Evolutionary conservation across 2,888 invertebrate species (phyloP).

Genomic region (Morinoia aosen): DNA sequence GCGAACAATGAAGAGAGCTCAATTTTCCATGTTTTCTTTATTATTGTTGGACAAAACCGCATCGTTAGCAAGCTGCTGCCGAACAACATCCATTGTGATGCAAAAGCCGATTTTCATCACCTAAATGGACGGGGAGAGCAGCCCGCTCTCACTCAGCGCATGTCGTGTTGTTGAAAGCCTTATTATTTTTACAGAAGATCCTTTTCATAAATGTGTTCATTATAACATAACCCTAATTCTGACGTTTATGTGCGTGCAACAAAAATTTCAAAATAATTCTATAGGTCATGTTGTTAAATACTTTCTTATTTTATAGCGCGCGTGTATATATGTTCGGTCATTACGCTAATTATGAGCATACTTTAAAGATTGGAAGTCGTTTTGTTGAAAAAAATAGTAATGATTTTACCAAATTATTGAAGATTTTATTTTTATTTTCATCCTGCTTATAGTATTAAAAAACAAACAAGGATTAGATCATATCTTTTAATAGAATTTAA

Average conservation of each 20-base stretch:
- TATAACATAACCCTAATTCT: neutral
- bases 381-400: too few relatives aligned
- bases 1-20: neutral
- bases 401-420: too few relatives aligned
- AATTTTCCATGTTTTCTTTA: neutral
- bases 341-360: too few relatives aligned
- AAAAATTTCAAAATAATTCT: neutral
- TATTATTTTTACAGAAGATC: neutral
- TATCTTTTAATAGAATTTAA: too few relatives aligned
- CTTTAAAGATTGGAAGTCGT: too few relatives aligned
- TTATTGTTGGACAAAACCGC: neutral
- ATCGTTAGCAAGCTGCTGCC: neutral
- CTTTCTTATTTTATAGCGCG: too few relatives aligned
- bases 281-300: neutral
- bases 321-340: too few relatives aligned
- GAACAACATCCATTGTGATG: slow-evolving; percentile 10
- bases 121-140: neutral
- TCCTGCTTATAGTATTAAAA: too few relatives aligned
- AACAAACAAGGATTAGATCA: too few relatives aligned
- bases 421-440: too few relatives aligned
- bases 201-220: neutral
- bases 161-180: neutral
- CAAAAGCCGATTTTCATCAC: slow-evolving; percentile 9
- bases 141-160: neutral
- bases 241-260: neutral